Evolutionary conservation across 2,797 vertebrate species (phyloP), one percentile per base, ranked within the genome.

Genomic region (Pangasius macronema): DNA sequence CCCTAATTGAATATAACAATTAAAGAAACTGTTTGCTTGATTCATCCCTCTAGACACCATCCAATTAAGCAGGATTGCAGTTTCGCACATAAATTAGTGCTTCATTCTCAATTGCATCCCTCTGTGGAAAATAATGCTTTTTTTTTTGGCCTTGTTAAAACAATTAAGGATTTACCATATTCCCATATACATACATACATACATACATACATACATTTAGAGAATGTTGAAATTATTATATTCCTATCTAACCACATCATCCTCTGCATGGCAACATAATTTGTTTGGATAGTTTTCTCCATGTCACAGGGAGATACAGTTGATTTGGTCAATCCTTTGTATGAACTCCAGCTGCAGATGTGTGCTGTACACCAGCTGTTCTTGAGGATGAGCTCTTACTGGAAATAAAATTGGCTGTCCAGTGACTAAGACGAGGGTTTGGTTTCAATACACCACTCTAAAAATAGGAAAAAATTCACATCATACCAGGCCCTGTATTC

Each of bases 1-100:
- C 91, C 92, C 94, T 96, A 96, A 96, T 96, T 96, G 95, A 96
- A 95, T 93, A 93, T 94, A 95, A 96, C 95, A 96, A 96, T 96
- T 95, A 95, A 94, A 94, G 94, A 94, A 92, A 95, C 92, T 93
- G 92, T 95, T 95, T 93, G 92, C 92, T 94, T 94, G 93, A 95
- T 94, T 95, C 93, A 94, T 96, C 96, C 95, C 96, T 93, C 93
- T 93, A 96, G 95, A 96, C 94, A 91, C 93, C 94, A 94, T 96
- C 95, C 94, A 96, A 96, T 96, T 96, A 96, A 94, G 93, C 92
- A 53, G 90, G 88, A 92, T 93, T 93, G 92, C 89, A 93, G 95
- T 95, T 95, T 94, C 92, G 91, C 90, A 92, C 93, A 93, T 94
- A 94, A 96, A 96, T 95, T 93, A 94, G 94, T 88, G 92, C 93